phyloP scores from a whole-genome alignment of 2,797 vertebrate genomes.

The Sternarchorhynchus goeldii region DNA sequence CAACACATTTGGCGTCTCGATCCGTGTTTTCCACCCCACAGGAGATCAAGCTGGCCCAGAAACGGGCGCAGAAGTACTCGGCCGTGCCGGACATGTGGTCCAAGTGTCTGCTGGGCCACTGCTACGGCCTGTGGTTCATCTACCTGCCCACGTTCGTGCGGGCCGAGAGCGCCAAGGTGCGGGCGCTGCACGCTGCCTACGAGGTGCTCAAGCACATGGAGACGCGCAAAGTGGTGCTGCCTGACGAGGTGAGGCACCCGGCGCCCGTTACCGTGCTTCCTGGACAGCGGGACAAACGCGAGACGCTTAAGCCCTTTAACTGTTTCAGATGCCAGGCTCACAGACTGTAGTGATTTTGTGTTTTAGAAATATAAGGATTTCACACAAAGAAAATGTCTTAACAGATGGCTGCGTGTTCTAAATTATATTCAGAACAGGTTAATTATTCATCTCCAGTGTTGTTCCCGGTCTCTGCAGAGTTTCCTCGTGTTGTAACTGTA shows the following conservation, averaged over 20 bases:
- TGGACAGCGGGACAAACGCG: too few relatives aligned
- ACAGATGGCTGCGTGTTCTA: neutral
- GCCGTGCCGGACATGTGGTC: conserved; percentile 90
- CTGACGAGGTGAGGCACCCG: conserved; percentile 82
- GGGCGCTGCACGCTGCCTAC: conserved; percentile 84
- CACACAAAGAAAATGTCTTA: too few relatives aligned
- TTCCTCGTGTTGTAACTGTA: neutral
- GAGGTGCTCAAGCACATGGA: conserved; percentile 93
- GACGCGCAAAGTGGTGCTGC: conserved; percentile 87
- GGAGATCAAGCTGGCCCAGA: conserved; percentile 93
- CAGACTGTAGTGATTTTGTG: neutral
- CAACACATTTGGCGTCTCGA: too few relatives aligned
- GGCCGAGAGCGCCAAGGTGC: conserved; percentile 80
- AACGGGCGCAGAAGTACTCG: conserved; percentile 87
- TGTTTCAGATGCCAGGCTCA: too few relatives aligned
- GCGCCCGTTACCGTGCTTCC: too few relatives aligned
- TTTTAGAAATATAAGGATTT: too few relatives aligned
- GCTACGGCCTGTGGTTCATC: conserved; percentile 95
- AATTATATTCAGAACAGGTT: neutral
- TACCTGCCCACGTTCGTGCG: conserved; percentile 89
- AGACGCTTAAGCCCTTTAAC: too few relatives aligned
- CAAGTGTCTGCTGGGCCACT: conserved; percentile 90
- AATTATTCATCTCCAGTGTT: neutral
- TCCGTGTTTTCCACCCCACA: conserved; percentile 55
- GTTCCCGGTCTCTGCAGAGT: neutral